Percentiles rank a stretch among this genome's conserved stretches.
Evolutionary conservation across 2,113 vertebrate species (phyloP).

Genomic region (Cottus gobio): DNA sequence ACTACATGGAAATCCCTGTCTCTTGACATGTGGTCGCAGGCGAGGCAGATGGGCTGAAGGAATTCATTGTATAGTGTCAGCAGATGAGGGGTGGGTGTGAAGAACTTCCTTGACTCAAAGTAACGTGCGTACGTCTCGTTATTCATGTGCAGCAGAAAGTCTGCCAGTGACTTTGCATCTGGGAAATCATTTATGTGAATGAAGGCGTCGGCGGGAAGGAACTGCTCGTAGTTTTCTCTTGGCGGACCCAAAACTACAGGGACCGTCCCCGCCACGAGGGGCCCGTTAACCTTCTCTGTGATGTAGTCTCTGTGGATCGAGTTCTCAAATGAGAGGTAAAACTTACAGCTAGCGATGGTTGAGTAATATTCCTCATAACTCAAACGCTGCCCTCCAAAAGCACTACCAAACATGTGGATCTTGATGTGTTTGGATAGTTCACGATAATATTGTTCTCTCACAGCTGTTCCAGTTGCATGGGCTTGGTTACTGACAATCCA

Average conservation of each 20-base stretch:
- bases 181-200: slow-evolving; percentile 90
- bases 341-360: slow-evolving; percentile 88
- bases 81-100: slow-evolving; percentile 85
- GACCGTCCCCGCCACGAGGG: slow-evolving; percentile 86
- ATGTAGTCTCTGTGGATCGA: slow-evolving; percentile 91
- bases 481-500: slow-evolving; percentile 88
- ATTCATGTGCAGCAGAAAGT: slow-evolving; percentile 87
- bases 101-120: slow-evolving; percentile 89
- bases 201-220: slow-evolving; percentile 88
- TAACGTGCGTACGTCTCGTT: slow-evolving; percentile 86
- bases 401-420: slow-evolving; percentile 84
- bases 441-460: slow-evolving; percentile 85
- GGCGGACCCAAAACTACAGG: slow-evolving; percentile 89
- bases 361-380: slow-evolving; percentile 86
- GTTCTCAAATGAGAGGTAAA: slow-evolving; percentile 92
- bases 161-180: slow-evolving; percentile 86
- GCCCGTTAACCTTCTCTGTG: slow-evolving; percentile 90
- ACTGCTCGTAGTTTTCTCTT: slow-evolving; percentile 91
- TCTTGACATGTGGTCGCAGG: slow-evolving; percentile 27
- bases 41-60: slow-evolving; percentile 53
- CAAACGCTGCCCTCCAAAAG: slow-evolving; percentile 80
- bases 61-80: slow-evolving; percentile 81
- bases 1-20: not conserved
- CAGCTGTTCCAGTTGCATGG: slow-evolving; percentile 78
- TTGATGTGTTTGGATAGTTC: slow-evolving; percentile 87